These are phyloP conservation scores for Leptinotarsa texana DNA, from an alignment of 1,140 invertebrate genomes.

Conservation along the genomic window DNA sequence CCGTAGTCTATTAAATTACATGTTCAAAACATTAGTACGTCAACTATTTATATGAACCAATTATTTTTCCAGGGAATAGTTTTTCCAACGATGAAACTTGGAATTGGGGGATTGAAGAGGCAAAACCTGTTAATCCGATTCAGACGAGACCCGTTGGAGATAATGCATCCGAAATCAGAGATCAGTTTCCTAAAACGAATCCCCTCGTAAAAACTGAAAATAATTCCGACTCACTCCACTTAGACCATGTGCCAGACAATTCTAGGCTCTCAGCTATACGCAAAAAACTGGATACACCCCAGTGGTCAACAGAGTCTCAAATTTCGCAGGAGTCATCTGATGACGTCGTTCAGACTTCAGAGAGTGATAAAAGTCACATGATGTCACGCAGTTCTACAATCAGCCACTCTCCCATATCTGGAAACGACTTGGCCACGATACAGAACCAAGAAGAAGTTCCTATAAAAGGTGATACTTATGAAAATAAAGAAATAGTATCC, in stretches of 20 bases:
- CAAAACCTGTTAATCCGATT: constrained; percentile 2
- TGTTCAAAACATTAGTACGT: neutral
- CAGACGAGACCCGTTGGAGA: neutral
- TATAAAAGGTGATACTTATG: constrained; percentile 24
- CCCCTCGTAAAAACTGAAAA: constrained; percentile 16
- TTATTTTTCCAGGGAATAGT: constrained; percentile 45
- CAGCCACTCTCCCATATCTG: constrained; percentile 49
- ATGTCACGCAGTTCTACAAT: constrained; percentile 60
- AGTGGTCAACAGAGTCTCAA: constrained; percentile 67
- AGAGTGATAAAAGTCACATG: constrained; percentile 63
- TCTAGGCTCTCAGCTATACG: constrained; percentile 30
- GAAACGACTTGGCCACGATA: constrained; percentile 6
- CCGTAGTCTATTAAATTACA: neutral
- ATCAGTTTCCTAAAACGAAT: constrained; percentile 33
- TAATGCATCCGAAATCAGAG: constrained; percentile 10
- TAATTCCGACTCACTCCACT: neutral
- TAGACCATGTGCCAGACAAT: constrained; percentile 10
- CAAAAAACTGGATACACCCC: constrained; percentile 55
- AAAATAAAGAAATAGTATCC: constrained; percentile 49
- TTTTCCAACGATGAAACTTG: constrained; percentile 56
- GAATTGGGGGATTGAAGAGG: constrained; percentile 52
- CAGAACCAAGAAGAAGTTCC: constrained; percentile 19
- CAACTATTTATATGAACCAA: neutral
- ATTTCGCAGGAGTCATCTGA: constrained; percentile 65
- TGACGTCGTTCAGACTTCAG: constrained; percentile 58